A percentile compares a stretch with the other conserved stretches of the same genome.
phyloP scores from a whole-genome alignment of 2,888 invertebrate species.

The Thumatha senex region DNA sequence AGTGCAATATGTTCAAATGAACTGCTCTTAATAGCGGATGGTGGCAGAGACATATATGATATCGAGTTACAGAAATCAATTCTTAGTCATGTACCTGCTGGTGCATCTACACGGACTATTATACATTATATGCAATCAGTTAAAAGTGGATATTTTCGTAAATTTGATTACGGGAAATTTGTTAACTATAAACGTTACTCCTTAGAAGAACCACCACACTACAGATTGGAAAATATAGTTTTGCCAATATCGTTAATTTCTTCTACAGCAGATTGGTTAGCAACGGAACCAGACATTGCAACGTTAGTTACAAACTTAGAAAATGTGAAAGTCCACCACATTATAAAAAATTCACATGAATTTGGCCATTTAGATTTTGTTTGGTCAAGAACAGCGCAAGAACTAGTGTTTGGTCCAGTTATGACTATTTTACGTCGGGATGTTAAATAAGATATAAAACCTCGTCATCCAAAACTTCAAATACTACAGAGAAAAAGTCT shows the following conservation, averaged over 20 bases:
- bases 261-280: slow-evolving; percentile 3
- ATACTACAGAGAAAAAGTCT: too few species aligned
- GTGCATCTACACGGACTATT: slow-evolving; percentile 49
- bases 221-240: not conserved
- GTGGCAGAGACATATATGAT: slow-evolving; percentile 30
- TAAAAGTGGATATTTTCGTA: slow-evolving; percentile 44
- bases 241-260: slow-evolving; percentile 1
- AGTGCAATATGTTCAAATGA: slow-evolving; percentile 39
- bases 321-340: not conserved
- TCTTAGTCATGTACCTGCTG: slow-evolving; percentile 31
- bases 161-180: not conserved
- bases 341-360: not conserved
- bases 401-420: not conserved
- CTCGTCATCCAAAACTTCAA: too few species aligned
- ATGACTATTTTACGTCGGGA: not conserved
- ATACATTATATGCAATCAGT: slow-evolving; percentile 53
- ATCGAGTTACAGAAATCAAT: slow-evolving; percentile 22
- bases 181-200: not conserved
- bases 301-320: not conserved
- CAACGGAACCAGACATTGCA: not conserved
- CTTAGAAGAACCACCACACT: not conserved
- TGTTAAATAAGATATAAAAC: not conserved
- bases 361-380: slow-evolving; percentile 4
- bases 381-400: not conserved
- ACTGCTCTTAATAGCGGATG: slow-evolving; percentile 42